Base-by-base conservation (phyloP, 1,140 invertebrate genomes). In the Maconellicoccus hirsutus region DNA sequence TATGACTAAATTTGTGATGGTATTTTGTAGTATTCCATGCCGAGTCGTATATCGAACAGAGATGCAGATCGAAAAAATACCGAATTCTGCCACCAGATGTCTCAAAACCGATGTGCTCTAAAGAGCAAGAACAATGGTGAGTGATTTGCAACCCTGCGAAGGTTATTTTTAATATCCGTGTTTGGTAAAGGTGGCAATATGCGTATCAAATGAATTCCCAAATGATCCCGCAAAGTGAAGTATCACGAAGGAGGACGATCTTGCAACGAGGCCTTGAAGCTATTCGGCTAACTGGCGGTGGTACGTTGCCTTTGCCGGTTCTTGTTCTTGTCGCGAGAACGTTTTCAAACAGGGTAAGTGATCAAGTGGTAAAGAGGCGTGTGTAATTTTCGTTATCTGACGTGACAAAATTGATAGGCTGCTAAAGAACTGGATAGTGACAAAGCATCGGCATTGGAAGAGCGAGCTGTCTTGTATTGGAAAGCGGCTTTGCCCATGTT, bases 251-350 rank as follows among this genome's bases (percentile, higher is more conserved):
- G 3, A 81, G 92, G 59, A 81, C 86, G 23, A 84, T 84, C 63
- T 77, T 96, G 69, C 89, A 90, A 70, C 82, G 85, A 52, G 93
- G 93, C 8, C 83, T 96, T 61, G 92, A 94, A 80, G 85, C 88
- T 3, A 80, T 96, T 7, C 82, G 94, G 14, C 88, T 91, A 66
- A 81, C 90, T 61, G 90, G 88, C 22, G 87, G 87, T 74, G 90
- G 94, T 75, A 90, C 90, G 0, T 78, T 95, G 52, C 87, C 91
- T 78, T 83, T 89, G 0, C 80, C 84, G 12, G 80, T 95, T 8
- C 78, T 94, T 21, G 84, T 91, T 21, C 84, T 85, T 75, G 77
- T 96, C 23, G 93, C 90, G 2, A 80, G 84, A 52, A 86, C 87
- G 70, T 90, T 94, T 77, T 82, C 84, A 25, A 39, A 26, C 71